These are phyloP conservation scores for Eospalax fontanierii DNA, from an alignment of 2,797 vertebrate species.

Conservation along the genomic window DNA sequence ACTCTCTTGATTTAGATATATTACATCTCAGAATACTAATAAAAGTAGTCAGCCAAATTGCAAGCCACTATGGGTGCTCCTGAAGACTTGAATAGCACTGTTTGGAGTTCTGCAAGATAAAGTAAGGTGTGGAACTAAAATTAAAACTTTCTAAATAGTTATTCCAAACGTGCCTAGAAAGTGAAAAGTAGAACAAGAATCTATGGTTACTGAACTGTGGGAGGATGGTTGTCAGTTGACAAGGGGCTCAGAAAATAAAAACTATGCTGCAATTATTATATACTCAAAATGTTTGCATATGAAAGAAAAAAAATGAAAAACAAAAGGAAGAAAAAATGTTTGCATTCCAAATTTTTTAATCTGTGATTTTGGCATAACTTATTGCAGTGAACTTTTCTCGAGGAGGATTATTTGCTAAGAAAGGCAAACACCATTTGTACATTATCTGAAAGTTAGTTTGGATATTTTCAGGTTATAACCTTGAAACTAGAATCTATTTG, in stretches of 20 bases:
- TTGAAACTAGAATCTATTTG: slow-evolving; percentile 41
- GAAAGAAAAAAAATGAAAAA: no score
- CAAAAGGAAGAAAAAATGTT: slow-evolving; percentile 43
- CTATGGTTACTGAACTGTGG: slow-evolving; percentile 15
- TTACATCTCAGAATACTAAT: slow-evolving; percentile 64
- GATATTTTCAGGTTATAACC: slow-evolving; percentile 56
- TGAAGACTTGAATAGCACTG: slow-evolving; percentile 8
- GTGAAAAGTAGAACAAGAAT: background rate
- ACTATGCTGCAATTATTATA: background rate
- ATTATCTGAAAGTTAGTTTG: slow-evolving; percentile 55
- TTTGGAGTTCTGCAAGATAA: slow-evolving; percentile 58
- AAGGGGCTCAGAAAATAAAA: background rate
- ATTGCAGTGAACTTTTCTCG: slow-evolving; percentile 36
- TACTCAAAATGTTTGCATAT: background rate
- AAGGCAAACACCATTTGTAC: slow-evolving; percentile 43
- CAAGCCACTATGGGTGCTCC: slow-evolving; percentile 7
- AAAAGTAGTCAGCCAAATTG: slow-evolving; percentile 62
- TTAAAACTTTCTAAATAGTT: slow-evolving; percentile 60
- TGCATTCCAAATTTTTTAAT: background rate
- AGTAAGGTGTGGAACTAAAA: slow-evolving; percentile 17
- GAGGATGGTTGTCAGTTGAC: slow-evolving; percentile 17
- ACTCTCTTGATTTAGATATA: slow-evolving; percentile 69
- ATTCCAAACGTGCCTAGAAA: slow-evolving; percentile 54
- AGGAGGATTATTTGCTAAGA: slow-evolving; percentile 61
- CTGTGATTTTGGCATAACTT: background rate